Conservation (phyloP, 2,113 vertebrate species). For the Sinocyclocheilus anophthalmus region DNA sequence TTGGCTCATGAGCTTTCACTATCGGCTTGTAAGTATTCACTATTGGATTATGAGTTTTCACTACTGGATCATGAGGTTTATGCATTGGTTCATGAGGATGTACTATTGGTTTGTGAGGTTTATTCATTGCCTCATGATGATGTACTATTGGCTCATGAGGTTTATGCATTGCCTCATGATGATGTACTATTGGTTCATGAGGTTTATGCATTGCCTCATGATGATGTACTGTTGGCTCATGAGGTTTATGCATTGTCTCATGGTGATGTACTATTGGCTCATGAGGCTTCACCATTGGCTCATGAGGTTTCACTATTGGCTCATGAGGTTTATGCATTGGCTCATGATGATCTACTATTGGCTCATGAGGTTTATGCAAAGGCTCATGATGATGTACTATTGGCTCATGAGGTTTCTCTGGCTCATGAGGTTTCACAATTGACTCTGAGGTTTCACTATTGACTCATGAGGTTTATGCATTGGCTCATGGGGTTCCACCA, state of each 20-base stretch:
- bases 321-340: not conserved
- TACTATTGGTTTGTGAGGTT: not conserved
- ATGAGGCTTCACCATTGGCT: not conserved
- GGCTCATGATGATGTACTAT: not conserved
- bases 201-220: not conserved
- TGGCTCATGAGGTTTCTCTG: not conserved
- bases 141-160: not conserved
- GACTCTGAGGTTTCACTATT: not conserved
- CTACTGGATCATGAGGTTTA: not conserved
- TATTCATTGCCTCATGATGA: not conserved
- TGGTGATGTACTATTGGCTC: not conserved
- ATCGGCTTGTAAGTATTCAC: rapidly evolving
- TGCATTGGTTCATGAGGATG: not conserved
- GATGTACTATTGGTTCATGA: not conserved
- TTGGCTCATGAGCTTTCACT: not conserved
- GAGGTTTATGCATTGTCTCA: not conserved
- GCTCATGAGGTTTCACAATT: not conserved
- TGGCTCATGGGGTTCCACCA: not conserved
- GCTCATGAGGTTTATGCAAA: not conserved
- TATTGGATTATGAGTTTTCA: not conserved
- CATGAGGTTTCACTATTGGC: not conserved
- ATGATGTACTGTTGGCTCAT: not conserved
- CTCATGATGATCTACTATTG: not conserved
- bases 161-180: not conserved
- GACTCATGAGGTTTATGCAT: not conserved